Evolutionary conservation across 64 coral and sea anemone species (phyloP).

Genomic region (Montipora efflorescens): DNA sequence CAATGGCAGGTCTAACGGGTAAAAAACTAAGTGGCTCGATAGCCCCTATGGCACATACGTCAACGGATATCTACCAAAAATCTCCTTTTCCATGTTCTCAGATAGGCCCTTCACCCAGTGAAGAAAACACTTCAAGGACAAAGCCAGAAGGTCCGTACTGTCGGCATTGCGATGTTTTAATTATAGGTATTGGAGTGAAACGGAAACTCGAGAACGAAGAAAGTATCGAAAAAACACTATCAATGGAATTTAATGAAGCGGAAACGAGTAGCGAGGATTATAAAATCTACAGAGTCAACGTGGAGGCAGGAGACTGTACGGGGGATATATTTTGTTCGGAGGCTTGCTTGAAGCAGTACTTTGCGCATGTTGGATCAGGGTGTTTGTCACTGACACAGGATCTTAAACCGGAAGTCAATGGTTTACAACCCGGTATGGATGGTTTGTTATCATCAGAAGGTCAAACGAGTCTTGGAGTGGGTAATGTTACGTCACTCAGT

Average conservation of each 20-base stretch:
- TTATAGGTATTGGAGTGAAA: constrained; percentile 95
- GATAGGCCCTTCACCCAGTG: constrained; percentile 41
- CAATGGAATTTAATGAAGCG: neutral
- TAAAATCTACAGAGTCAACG: constrained; percentile 93
- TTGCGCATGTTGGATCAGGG: constrained; percentile 69
- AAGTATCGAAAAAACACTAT: neutral
- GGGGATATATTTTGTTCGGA: constrained; percentile 95
- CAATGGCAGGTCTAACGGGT: neutral
- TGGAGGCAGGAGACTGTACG: constrained; percentile 79
- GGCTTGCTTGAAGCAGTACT: constrained; percentile 97
- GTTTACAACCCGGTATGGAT: constrained; percentile 21
- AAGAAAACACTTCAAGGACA: constrained; percentile 60
- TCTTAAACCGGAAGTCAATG: constrained; percentile 36
- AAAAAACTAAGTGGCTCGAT: constrained; percentile 14
- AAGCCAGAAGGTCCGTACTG: constrained; percentile 88
- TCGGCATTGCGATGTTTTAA: constrained; percentile 96
- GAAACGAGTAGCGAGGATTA: constrained; percentile 49
- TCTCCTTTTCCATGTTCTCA: constrained; percentile 69
- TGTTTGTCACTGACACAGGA: constrained; percentile 60
- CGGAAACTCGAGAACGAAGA: constrained; percentile 58
- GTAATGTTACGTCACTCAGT: constrained; percentile 33
- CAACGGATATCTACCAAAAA: constrained; percentile 61
- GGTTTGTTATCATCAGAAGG: constrained; percentile 37
- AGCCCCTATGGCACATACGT: constrained; percentile 30
- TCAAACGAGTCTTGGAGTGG: constrained; percentile 35